Evolutionary conservation across 2,797 vertebrate genomes (phyloP).

Genomic region (Okamejei kenojei): DNA sequence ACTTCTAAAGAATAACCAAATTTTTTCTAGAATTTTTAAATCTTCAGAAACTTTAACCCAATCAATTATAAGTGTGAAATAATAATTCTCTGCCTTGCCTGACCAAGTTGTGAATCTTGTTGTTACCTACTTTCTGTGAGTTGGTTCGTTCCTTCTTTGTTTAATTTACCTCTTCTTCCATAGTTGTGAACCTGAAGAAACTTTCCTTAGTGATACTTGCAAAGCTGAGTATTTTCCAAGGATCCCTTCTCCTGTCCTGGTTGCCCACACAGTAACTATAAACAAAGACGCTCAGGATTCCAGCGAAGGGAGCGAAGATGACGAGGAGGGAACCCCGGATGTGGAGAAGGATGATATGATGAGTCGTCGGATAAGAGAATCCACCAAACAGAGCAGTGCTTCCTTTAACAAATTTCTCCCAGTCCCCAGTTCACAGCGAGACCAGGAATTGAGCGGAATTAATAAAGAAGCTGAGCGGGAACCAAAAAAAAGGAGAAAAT

Average conservation of each 20-base stretch:
- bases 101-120: not conserved
- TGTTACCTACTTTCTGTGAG: conserved; percentile 40
- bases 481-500: conserved; percentile 41
- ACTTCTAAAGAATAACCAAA: not conserved
- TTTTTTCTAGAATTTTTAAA: not conserved
- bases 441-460: conserved; percentile 46
- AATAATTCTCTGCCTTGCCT: conserved; percentile 37
- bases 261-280: conserved; percentile 24
- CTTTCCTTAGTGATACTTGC: not conserved
- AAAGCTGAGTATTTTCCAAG: conserved; percentile 43
- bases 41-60: not conserved
- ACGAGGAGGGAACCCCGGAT: conserved; percentile 57
- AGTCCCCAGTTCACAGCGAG: conserved; percentile 47
- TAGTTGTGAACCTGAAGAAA: not conserved
- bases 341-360: conserved; percentile 74
- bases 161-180: conserved; percentile 24
- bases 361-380: conserved; percentile 63
- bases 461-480: conserved; percentile 45
- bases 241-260: conserved; percentile 37
- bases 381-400: conserved; percentile 45
- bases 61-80: not conserved
- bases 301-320: conserved; percentile 52
- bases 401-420: conserved; percentile 48
- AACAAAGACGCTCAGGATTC: conserved; percentile 40
- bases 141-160: not conserved